Conservation (phyloP, 2,113 vertebrate genomes). For the Ceyx melanurus region DNA sequence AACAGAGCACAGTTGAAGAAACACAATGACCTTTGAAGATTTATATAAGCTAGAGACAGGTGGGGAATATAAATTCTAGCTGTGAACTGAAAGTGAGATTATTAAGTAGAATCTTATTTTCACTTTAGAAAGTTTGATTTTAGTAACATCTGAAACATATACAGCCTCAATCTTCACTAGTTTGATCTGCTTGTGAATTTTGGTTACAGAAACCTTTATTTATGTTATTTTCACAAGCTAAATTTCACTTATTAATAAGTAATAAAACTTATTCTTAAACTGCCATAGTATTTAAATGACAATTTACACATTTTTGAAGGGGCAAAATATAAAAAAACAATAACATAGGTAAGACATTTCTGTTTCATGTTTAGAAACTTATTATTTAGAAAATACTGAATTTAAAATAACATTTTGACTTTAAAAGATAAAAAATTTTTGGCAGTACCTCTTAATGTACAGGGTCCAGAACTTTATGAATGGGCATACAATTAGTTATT, state of each 20-base stretch:
- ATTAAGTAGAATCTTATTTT: not conserved
- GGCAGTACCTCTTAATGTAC: not conserved
- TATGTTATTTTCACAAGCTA: not conserved
- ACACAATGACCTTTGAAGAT: rapidly evolving
- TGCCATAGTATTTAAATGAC: not conserved
- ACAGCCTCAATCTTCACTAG: not conserved
- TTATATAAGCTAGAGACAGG: not conserved
- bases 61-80: not conserved
- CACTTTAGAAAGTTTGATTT: not conserved
- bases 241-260: not conserved
- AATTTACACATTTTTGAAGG: not conserved
- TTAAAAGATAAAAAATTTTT: not conserved
- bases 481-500: not conserved
- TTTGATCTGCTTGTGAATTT: not conserved
- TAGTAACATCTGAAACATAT: not conserved
- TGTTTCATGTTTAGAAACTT: not conserved
- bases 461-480: not conserved
- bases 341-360: not conserved
- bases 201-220: not conserved
- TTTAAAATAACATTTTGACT: not conserved
- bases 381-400: not conserved
- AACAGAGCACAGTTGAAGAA: not conserved
- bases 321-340: not conserved
- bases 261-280: not conserved
- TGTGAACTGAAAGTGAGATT: not conserved